Evolutionary conservation across 2,797 vertebrate species (phyloP).

Genomic region (Pangasius macronema): DNA sequence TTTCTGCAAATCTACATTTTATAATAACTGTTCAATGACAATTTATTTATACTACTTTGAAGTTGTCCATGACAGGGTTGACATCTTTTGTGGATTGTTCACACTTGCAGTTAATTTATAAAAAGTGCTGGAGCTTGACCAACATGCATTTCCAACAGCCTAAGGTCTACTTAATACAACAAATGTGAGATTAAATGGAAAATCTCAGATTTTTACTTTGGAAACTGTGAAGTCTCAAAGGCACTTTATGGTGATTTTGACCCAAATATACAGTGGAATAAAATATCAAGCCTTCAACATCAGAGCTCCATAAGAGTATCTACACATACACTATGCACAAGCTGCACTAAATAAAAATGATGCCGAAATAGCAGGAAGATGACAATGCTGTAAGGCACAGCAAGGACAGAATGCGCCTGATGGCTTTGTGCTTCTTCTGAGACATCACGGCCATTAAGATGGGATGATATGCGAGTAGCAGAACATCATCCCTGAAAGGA

Average conservation of each 20-base stretch:
- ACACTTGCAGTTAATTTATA: not conserved
- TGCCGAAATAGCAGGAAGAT: too few species aligned
- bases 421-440: too few species aligned
- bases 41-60: not conserved
- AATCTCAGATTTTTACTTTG: not conserved
- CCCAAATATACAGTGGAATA: not conserved
- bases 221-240: not conserved
- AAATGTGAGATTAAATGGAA: not conserved
- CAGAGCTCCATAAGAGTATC: not conserved
- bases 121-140: not conserved
- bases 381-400: too few species aligned
- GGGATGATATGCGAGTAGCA: too few species aligned
- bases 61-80: too few species aligned
- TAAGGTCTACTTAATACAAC: not conserved
- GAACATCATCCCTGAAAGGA: too few species aligned
- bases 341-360: too few species aligned
- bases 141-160: not conserved
- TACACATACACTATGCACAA: not conserved
- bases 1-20: not conserved
- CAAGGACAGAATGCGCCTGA: too few species aligned
- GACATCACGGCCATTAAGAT: too few species aligned
- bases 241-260: not conserved
- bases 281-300: not conserved
- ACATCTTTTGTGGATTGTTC: not conserved
- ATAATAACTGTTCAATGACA: not conserved